Conservation (phyloP, 2,888 invertebrate genomes). For the Agrilus mali region DNA sequence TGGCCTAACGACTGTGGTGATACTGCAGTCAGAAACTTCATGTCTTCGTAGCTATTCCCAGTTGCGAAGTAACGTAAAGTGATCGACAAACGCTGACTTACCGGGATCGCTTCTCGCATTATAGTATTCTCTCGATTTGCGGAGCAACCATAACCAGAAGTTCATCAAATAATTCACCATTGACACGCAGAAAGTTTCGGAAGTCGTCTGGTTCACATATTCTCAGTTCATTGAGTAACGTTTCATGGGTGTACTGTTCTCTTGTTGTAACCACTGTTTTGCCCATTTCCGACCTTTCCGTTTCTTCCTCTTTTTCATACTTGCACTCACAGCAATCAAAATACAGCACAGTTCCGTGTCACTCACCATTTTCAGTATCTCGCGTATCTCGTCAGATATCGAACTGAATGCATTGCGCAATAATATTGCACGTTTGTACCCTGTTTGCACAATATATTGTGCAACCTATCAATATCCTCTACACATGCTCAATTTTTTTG, state of each 20-base stretch:
- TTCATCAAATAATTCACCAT: constrained; percentile 8
- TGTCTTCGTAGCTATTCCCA: constrained; percentile 14
- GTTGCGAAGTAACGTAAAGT: constrained; percentile 14
- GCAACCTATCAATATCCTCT: constrained; percentile 4
- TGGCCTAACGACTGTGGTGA: constrained; percentile 12
- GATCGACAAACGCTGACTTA: constrained; percentile 12
- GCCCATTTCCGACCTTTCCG: too few relatives aligned
- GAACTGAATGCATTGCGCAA: too few relatives aligned
- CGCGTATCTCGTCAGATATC: too few relatives aligned
- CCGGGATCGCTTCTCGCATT: constrained; percentile 13
- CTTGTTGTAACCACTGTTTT: too few relatives aligned
- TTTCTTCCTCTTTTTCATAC: too few relatives aligned
- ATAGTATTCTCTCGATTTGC: constrained; percentile 10
- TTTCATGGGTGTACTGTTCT: background rate
- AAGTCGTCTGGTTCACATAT: constrained; percentile 9
- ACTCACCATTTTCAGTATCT: too few relatives aligned
- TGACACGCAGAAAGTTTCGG: constrained; percentile 6
- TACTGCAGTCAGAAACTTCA: constrained; percentile 12
- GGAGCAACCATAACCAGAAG: constrained; percentile 9
- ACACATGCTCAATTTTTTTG: constrained; percentile 5
- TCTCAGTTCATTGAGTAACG: constrained; percentile 4
- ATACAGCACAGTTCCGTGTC: too few relatives aligned
- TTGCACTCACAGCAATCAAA: too few relatives aligned
- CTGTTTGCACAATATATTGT: background rate
- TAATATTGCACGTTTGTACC: too few relatives aligned